A percentile compares a stretch with the other conserved stretches of the same genome.
These are phyloP conservation scores for Bombus haemorrhoidalis DNA, from an alignment of 1,140 invertebrate species.

Conservation along the genomic window DNA sequence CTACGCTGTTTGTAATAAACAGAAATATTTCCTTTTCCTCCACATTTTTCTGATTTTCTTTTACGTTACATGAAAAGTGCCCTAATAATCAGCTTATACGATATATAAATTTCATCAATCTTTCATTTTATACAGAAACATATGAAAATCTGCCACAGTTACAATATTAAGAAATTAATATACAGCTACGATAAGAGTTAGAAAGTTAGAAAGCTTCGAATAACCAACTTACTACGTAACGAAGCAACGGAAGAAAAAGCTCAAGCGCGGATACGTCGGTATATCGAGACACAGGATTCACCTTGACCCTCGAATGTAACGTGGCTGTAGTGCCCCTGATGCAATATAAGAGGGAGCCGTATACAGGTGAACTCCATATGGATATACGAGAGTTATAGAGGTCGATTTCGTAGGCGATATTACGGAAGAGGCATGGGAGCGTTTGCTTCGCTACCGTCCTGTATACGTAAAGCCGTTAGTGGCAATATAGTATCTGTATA, in stretches of 20 bases:
- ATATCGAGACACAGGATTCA: not conserved
- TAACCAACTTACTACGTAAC: not conserved
- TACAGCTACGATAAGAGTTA: no score
- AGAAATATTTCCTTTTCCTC: no score
- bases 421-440: slow-evolving; percentile 68
- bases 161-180: no score
- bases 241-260: no score
- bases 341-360: slow-evolving; percentile 40
- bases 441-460: slow-evolving; percentile 74
- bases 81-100: no score
- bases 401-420: slow-evolving; percentile 72
- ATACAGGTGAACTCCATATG: slow-evolving; percentile 64
- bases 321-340: slow-evolving; percentile 2
- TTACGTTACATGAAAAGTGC: no score
- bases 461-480: slow-evolving; percentile 79
- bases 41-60: no score
- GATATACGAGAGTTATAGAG: slow-evolving; percentile 67
- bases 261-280: no score
- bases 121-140: no score
- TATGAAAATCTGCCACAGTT: no score
- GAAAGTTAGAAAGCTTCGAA: not conserved
- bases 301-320: slow-evolving; percentile 30
- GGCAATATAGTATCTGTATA: slow-evolving; percentile 75
- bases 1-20: no score
- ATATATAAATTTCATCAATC: no score